A percentile compares a stretch with the other conserved stretches of the same genome.
Evolutionary conservation across 1,140 invertebrate species (phyloP).

Genomic region (Cydia amplana): DNA sequence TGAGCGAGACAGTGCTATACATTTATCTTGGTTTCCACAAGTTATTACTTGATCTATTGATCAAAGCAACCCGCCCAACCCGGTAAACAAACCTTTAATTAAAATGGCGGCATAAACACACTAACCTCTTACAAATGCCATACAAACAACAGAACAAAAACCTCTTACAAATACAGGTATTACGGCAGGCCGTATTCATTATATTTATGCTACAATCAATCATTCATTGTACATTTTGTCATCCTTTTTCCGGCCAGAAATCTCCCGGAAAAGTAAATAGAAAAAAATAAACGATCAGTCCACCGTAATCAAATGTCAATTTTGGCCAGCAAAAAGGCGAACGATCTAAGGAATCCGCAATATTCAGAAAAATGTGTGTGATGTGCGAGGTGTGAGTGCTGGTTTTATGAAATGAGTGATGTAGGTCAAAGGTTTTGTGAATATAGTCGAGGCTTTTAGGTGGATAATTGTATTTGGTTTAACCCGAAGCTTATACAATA

Average conservation of each 20-base stretch:
- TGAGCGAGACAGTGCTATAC: no score
- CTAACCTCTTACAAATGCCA: no score
- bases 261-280: not conserved
- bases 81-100: no score
- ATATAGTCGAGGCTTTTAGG: no score
- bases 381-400: not conserved
- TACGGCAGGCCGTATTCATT: not conserved
- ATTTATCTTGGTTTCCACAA: no score
- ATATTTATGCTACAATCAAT: not conserved
- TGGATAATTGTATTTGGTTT: no score
- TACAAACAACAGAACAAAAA: not conserved
- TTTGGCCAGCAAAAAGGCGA: conserved; percentile 7
- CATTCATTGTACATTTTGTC: conserved; percentile 13
- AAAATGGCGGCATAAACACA: no score
- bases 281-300: not conserved
- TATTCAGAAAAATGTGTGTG: not conserved
- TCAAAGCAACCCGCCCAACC: no score
- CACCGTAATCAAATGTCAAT: conserved; percentile 25
- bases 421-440: no score
- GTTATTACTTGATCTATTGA: no score
- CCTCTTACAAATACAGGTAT: not conserved
- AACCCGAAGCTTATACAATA: no score
- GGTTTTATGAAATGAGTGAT: not conserved
- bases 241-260: not conserved
- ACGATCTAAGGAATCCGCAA: not conserved